Base-by-base conservation (phyloP, 2,113 vertebrate species). In the western clawed frog (Xenopus tropicalis) region DNA sequence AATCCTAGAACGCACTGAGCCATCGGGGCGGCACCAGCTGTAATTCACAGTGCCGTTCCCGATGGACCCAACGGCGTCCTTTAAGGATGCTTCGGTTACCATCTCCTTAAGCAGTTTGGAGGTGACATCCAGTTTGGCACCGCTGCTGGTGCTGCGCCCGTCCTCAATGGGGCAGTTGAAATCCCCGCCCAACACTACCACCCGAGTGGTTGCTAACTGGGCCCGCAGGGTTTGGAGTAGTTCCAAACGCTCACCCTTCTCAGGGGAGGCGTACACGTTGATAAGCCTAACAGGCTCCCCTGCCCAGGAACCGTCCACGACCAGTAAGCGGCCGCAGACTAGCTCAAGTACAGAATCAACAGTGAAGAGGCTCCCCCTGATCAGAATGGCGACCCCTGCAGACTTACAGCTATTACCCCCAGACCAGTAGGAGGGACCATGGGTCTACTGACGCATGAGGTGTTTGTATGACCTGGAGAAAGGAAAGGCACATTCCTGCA, bases 101-200 rank as follows among this genome's bases (percentile, higher is more conserved):
- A 65, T 44, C 19, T 43, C 62, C 37, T 13, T 65, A 19, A 65
- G 62, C 20, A 65, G n/a, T 21, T 16, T 44, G 11, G 37, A 65
- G 5, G 62, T n/a, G n/a, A n/a, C n/a, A n/a, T n/a, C n/a, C n/a
- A n/a, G n/a, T n/a, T n/a, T n/a, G n/a, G n/a, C n/a, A 19, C 19
- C 5, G 19, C n/a, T 37, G 25, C 19, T 20, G 17, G 62, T 3
- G 37, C 16, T 21, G 62, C 62, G 14, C 19, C 37, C 29, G 19
- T 21, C 19, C 25, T 65, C 29, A 6, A 44, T 44, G 2, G 62
- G 29, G 19, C 37, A 65, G 62, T 65, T 65, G 29, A 65, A 65
- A 44, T 65, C 62, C 19, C 62, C 62, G n/a, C 62, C 62, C 62
- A 65, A 20, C 62, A 65, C n/a, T 21, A 65, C 57, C 5, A 37